phyloP scores from a whole-genome alignment of 2,113 vertebrate species.

The rabbit (Oryctolagus cuniculus) region mOryCun1.1 NC_091442.1:65223001-65223500 shows the following conservation, averaged over 20 bases:
- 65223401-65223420: conserved; percentile 7
- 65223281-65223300: neutral
- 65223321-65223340: conserved; percentile 1
- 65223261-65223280: neutral
- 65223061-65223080: neutral
- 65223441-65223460: neutral
- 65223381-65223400: conserved; percentile 35
- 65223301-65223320: neutral
- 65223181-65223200: neutral
- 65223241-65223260: neutral
- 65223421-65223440: neutral
- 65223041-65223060: conserved; percentile 27
- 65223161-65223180: neutral
- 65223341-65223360: neutral
- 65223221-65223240: neutral
- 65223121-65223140: conserved; percentile 13
- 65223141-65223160: neutral
- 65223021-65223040: conserved; percentile 24
- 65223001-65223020: neutral
- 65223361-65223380: neutral
- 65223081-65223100: conserved; percentile 3
- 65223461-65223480: neutral
- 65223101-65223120: conserved; percentile 42
- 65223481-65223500: neutral
- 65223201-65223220: neutral